A percentile compares a stretch with the other conserved stretches of the same genome.
These are phyloP conservation scores for Ochropleura leucogaster DNA, from an alignment of 2,888 invertebrate species.

Conservation along the genomic window DNA sequence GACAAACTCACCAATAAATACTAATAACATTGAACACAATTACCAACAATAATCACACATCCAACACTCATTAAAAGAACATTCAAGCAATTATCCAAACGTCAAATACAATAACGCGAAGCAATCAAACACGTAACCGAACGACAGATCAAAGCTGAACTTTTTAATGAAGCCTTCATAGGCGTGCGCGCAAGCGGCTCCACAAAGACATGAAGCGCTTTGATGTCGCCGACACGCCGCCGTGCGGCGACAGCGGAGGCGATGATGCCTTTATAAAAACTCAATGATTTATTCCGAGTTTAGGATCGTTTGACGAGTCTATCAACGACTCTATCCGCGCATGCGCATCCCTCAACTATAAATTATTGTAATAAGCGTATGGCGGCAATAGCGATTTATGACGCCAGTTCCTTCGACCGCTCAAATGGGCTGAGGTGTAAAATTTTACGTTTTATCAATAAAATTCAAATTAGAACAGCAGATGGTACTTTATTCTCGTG, in stretches of 20 bases:
- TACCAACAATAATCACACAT: constrained; percentile 50
- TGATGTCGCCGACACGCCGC: constrained; percentile 78
- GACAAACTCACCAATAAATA: neutral
- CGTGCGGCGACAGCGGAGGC: constrained; percentile 83
- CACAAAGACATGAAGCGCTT: constrained; percentile 77
- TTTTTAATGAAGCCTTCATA: constrained; percentile 85
- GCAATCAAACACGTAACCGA: constrained; percentile 77
- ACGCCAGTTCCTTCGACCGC: constrained; percentile 34
- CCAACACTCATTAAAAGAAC: constrained; percentile 66
- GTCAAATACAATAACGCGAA: constrained; percentile 71
- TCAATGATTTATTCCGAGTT: constrained; percentile 84
- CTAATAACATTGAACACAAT: constrained; percentile 32
- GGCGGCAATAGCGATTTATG: constrained; percentile 62
- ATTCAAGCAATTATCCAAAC: constrained; percentile 75
- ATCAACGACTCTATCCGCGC: constrained; percentile 61
- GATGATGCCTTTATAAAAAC: constrained; percentile 89
- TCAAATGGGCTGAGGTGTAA: constrained; percentile 62
- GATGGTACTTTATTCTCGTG: constrained; percentile 20
- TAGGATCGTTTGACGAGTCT: constrained; percentile 69
- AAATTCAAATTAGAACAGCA: constrained; percentile 46
- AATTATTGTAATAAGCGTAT: constrained; percentile 68
- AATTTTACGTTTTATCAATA: constrained; percentile 63
- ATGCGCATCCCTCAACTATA: constrained; percentile 66
- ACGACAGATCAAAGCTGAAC: constrained; percentile 78
- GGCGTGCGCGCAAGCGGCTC: constrained; percentile 79